These are phyloP conservation scores for Harpegnathos saltator DNA, from an alignment of 1,140 invertebrate genomes.

Conservation along the genomic window DNA sequence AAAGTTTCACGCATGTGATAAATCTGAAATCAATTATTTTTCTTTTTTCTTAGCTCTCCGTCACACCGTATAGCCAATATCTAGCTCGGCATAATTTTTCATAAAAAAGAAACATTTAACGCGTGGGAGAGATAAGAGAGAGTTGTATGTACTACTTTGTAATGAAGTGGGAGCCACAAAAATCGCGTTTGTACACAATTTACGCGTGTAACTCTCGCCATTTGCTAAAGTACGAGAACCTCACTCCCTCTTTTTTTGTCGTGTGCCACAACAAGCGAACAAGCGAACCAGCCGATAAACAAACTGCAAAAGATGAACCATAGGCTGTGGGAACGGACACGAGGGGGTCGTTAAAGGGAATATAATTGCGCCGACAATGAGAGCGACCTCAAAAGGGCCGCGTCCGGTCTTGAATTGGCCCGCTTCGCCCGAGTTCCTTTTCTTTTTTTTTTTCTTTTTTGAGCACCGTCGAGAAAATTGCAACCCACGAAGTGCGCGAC, in stretches of 20 bases:
- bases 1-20: too few relatives aligned
- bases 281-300: not conserved
- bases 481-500: constrained; percentile 38
- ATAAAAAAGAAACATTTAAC: too few relatives aligned
- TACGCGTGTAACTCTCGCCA: not conserved
- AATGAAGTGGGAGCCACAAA: too few relatives aligned
- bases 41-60: too few relatives aligned
- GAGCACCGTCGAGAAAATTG: constrained; percentile 49
- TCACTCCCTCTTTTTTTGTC: too few relatives aligned
- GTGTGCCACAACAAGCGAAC: constrained; percentile 18
- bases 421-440: constrained; percentile 31
- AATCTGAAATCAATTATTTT: too few relatives aligned
- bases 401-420: constrained; percentile 53
- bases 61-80: too few relatives aligned
- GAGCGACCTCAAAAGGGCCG: constrained; percentile 49
- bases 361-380: constrained; percentile 45
- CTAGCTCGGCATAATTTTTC: too few relatives aligned
- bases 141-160: too few relatives aligned
- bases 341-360: constrained; percentile 26
- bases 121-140: too few relatives aligned
- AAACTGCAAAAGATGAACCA: not conserved
- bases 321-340: constrained; percentile 33
- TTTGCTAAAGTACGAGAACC: not conserved
- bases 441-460: constrained; percentile 1
- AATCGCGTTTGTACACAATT: not conserved